Evolutionary conservation across 1,140 invertebrate genomes (phyloP).

Genomic region (Macrobrachium rosenbergii): DNA sequence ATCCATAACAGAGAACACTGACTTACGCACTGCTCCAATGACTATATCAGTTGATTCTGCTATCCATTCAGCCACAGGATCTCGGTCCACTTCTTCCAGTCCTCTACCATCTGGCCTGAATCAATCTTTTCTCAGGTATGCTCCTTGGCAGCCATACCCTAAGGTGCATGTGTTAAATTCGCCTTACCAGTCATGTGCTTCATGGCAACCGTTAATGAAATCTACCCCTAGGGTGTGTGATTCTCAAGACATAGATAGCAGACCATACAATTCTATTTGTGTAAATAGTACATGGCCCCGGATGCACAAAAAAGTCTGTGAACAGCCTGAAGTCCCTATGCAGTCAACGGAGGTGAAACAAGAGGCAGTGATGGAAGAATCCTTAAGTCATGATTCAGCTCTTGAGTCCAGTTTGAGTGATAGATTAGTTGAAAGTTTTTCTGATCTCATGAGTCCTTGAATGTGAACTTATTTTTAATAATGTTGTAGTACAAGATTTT

Average conservation of each 20-base stretch:
- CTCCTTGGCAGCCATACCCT: slow-evolving; percentile 38
- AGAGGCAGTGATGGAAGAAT: slow-evolving; percentile 9
- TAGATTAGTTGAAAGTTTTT: slow-evolving; percentile 51
- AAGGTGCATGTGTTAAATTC: slow-evolving; percentile 48
- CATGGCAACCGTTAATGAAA: slow-evolving; percentile 29
- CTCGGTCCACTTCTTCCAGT: slow-evolving; percentile 62
- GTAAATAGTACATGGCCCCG: slow-evolving; percentile 18
- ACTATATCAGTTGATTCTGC: slow-evolving; percentile 63
- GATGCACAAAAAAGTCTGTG: neutral
- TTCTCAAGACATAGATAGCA: slow-evolving; percentile 25
- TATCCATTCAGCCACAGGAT: slow-evolving; percentile 65
- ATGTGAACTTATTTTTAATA: slow-evolving; percentile 27
- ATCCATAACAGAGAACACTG: slow-evolving; percentile 16
- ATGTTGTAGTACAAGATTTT: neutral
- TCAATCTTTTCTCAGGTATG: slow-evolving; percentile 64
- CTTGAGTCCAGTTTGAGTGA: slow-evolving; percentile 50
- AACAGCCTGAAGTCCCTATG: neutral
- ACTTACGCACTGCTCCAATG: slow-evolving; percentile 57
- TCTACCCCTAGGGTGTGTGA: slow-evolving; percentile 36
- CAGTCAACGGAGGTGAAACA: neutral
- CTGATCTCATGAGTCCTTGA: slow-evolving; percentile 34
- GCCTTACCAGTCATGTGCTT: slow-evolving; percentile 18
- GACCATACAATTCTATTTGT: neutral
- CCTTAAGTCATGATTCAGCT: slow-evolving; percentile 40
- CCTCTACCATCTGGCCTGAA: slow-evolving; percentile 51